Base-by-base conservation (phyloP, 2,113 vertebrate genomes). In the Leptodactylus fuscus region DNA sequence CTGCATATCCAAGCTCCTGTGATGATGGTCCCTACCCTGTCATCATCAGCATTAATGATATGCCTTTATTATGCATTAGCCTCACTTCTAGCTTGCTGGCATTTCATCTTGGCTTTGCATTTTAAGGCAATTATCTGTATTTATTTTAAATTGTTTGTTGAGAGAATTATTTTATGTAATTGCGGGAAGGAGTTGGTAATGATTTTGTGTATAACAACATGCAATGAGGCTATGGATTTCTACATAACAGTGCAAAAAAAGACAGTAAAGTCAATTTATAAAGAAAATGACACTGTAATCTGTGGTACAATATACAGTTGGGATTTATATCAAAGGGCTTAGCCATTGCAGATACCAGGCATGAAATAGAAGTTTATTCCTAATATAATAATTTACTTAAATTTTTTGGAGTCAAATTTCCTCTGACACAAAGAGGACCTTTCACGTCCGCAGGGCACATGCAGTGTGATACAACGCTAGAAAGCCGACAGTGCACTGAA, bases 31-130 rank as follows among this genome's bases (percentile, higher is more conserved):
- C 29, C 62, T 82, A 34, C 65, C 41, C 46, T 53, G 18, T 36
- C 38, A 81, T 81, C 58, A 82, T 82, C 58, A 22, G 29, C 81
- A 82, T 51, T 70, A 29, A 82, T 82, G 27, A 70, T 70, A 49
- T 71, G 62, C 51, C 44, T 82, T 82, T 34, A 82, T 82, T 82
- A 71, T 38, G 46, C 65, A 82, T 82, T 70, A 82, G 65, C 44
- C 65, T 82, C 62, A 70, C 27, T 49, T 36, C 46, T 70, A 49
- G 22, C 60, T 81, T 81, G 38, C n/a, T 81, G 24, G 62, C 62
- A 69, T 81, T 81, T 81, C 27, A 32, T 65, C 46, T 51, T 22
- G 36, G 65, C 29, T 34, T n/a, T 71, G 22, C 69, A 53, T 55
- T 34, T 53, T 20, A 24, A n/a, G 38, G 49, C 48, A 73, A 82